Conservation (phyloP, 2,888 invertebrate species). For the Neoaliturus tenellus region DNA sequence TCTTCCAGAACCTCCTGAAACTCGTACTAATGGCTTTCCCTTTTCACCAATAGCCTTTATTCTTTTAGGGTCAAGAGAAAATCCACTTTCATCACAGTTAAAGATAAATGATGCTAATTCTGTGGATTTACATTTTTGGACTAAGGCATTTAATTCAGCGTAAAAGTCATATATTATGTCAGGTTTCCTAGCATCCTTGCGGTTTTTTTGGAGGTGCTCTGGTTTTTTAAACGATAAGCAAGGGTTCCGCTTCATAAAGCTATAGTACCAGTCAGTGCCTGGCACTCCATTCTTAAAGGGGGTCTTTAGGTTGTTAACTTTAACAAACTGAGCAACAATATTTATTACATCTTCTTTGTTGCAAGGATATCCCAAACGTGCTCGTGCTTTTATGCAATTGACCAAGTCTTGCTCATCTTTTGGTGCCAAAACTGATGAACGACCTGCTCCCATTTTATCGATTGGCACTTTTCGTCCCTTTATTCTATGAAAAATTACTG, state of each 20-base stretch:
- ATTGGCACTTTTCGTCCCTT: constrained; percentile 40
- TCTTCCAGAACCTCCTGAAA: background rate
- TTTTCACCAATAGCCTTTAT: constrained; percentile 26
- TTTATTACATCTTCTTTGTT: constrained; percentile 62
- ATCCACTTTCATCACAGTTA: constrained; percentile 21
- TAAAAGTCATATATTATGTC: background rate
- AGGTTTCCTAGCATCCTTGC: constrained; percentile 3
- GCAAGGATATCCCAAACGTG: constrained; percentile 66
- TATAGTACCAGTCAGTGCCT: constrained; percentile 63
- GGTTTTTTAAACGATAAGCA: background rate
- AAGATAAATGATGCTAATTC: background rate
- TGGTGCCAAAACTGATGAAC: background rate
- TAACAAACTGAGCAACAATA: constrained; percentile 38
- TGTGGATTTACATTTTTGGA: background rate
- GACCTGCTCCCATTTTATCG: constrained; percentile 2
- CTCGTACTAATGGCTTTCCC: background rate
- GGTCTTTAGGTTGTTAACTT: constrained; percentile 48
- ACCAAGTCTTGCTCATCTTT: constrained; percentile 24
- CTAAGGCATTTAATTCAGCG: background rate
- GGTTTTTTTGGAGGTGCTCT: background rate
- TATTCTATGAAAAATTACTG: constrained; percentile 23
- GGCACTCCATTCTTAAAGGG: constrained; percentile 65
- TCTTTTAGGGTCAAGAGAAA: background rate
- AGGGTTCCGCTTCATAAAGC: constrained; percentile 45
- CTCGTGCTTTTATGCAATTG: constrained; percentile 63